Evolutionary conservation across 2,797 vertebrate genomes (phyloP).

Genomic region (Melanotaenia parkinsoni): DNA sequence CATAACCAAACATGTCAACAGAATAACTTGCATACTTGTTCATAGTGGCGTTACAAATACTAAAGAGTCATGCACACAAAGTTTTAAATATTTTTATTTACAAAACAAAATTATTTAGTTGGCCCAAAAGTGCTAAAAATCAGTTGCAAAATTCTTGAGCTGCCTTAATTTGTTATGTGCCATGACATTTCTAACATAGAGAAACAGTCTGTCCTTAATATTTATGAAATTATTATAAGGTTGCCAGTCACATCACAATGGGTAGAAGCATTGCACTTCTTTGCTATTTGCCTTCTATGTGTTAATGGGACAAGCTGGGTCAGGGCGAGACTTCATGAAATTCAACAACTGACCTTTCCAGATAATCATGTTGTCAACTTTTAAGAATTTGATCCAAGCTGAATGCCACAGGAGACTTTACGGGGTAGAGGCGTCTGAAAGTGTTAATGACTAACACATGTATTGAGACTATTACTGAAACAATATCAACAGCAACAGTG

Average conservation of each 20-base stretch:
- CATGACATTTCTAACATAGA: constrained; percentile 7
- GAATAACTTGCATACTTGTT: not conserved
- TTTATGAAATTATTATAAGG: not conserved
- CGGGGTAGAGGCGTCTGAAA: constrained; percentile 1
- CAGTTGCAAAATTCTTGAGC: constrained; percentile 11
- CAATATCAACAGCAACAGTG: not conserved
- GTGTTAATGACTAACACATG: not conserved
- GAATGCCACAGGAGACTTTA: not conserved
- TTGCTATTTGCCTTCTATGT: constrained; percentile 64
- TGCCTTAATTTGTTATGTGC: not conserved
- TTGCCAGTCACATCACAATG: constrained; percentile 11
- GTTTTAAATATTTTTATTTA: not conserved
- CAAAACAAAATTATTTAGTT: constrained; percentile 5
- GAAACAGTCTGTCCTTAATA: constrained; percentile 6
- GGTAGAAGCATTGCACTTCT: constrained; percentile 27
- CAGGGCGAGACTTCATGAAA: constrained; percentile 46
- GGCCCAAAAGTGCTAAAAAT: constrained; percentile 1
- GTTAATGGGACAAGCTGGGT: constrained; percentile 54
- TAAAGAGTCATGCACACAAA: not conserved
- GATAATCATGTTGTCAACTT: constrained; percentile 32
- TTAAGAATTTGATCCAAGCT: not conserved
- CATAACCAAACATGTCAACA: not conserved
- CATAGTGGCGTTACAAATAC: not conserved
- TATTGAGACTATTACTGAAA: not conserved
- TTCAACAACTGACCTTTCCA: constrained; percentile 51